These are phyloP conservation scores for Takifugu flavidus DNA, from an alignment of 2,113 vertebrate genomes.

Conservation along the genomic window DNA sequence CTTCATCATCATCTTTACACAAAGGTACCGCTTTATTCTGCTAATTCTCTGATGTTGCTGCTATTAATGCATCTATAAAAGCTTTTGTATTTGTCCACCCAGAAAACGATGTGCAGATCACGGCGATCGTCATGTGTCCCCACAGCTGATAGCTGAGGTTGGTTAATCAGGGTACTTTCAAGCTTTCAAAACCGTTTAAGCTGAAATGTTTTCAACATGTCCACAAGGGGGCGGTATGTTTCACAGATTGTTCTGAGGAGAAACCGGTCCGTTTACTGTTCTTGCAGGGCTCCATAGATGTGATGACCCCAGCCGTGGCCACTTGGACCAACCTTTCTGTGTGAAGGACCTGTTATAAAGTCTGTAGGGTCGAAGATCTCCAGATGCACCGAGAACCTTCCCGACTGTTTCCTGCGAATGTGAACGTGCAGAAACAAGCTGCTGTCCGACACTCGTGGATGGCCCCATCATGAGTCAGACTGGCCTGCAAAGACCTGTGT, in stretches of 20 bases:
- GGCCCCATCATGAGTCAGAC: background rate
- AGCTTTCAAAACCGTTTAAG: background rate
- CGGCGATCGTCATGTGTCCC: constrained; percentile 73
- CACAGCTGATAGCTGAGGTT: constrained; percentile 64
- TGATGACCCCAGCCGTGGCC: constrained; percentile 62
- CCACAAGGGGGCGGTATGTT: constrained; percentile 65
- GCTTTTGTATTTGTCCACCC: background rate
- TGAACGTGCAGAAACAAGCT: too few species aligned
- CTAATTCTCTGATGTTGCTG: background rate
- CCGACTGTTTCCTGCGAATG: background rate
- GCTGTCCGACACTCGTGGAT: background rate
- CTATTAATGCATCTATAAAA: background rate
- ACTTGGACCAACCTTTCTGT: constrained; percentile 77
- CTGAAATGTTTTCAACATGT: background rate
- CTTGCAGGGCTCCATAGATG: constrained; percentile 36
- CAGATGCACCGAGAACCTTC: background rate
- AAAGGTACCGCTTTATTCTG: constrained; percentile 71
- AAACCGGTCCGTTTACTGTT: constrained; percentile 3
- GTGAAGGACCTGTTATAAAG: constrained; percentile 20
- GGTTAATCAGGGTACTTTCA: constrained; percentile 15
- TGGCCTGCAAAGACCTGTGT: background rate
- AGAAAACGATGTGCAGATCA: constrained; percentile 79
- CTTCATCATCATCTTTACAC: constrained; percentile 81
- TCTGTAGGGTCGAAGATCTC: constrained; percentile 12
- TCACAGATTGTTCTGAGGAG: constrained; percentile 24